Evolutionary conservation across 2,888 invertebrate genomes (phyloP).

Genomic region (Pandemis corylana): DNA sequence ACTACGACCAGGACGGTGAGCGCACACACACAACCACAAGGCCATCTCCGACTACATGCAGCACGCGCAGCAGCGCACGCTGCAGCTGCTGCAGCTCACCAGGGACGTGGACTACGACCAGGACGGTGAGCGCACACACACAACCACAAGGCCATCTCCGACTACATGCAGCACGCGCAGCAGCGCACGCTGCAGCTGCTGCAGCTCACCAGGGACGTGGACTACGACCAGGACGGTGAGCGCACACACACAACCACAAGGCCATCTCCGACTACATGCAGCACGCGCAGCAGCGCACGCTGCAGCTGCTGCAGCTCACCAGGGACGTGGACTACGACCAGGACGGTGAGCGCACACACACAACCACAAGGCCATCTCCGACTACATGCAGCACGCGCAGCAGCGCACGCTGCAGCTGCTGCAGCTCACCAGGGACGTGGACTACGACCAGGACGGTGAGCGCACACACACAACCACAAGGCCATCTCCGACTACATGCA

Average conservation of each 20-base stretch:
- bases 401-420: slow-evolving; percentile 90
- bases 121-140: slow-evolving; percentile 89
- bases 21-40: slow-evolving; percentile 90
- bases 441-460: slow-evolving; percentile 97
- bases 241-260: slow-evolving; percentile 90
- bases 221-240: slow-evolving; percentile 97
- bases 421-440: slow-evolving; percentile 94
- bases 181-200: slow-evolving; percentile 90
- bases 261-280: slow-evolving; percentile 89
- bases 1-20: slow-evolving; percentile 97
- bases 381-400: slow-evolving; percentile 88
- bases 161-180: slow-evolving; percentile 88
- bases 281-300: slow-evolving; percentile 89
- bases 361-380: slow-evolving; percentile 92
- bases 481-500: slow-evolving; percentile 89
- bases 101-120: slow-evolving; percentile 98
- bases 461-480: slow-evolving; percentile 90
- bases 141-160: slow-evolving; percentile 92
- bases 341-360: slow-evolving; percentile 89
- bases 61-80: slow-evolving; percentile 89
- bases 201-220: slow-evolving; percentile 94
- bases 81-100: slow-evolving; percentile 90
- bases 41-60: slow-evolving; percentile 89
- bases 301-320: slow-evolving; percentile 90
- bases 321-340: slow-evolving; percentile 98